These are phyloP conservation scores for Arrhopalites spinosus DNA, from an alignment of 2,888 invertebrate genomes.

Conservation along the genomic window DNA sequence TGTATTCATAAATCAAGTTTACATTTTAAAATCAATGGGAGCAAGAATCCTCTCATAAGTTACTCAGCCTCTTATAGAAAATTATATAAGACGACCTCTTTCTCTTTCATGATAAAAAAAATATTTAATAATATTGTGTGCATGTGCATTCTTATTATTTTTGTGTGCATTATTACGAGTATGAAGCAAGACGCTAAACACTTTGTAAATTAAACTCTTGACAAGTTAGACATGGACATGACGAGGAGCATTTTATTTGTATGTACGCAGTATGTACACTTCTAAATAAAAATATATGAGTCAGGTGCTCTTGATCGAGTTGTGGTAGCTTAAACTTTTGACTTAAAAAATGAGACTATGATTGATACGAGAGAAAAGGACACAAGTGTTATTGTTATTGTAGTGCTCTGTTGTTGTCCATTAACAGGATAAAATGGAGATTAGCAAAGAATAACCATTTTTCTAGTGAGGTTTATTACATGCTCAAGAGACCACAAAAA, in stretches of 20 bases:
- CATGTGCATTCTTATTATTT: not conserved
- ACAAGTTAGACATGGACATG: not conserved
- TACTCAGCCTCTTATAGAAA: too few relatives aligned
- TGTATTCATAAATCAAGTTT: constrained; percentile 4
- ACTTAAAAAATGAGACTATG: too few relatives aligned
- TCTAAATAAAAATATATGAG: too few relatives aligned
- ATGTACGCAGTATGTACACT: too few relatives aligned
- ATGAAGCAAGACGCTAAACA: not conserved
- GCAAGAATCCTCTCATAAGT: too few relatives aligned
- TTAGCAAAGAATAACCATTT: not conserved
- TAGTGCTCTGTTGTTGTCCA: not conserved
- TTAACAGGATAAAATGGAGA: not conserved
- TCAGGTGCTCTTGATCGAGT: too few relatives aligned
- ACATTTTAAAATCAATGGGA: not conserved
- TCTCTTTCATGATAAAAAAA: not conserved
- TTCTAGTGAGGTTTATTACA: constrained; percentile 31
- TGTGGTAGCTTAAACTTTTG: too few relatives aligned
- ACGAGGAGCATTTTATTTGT: not conserved
- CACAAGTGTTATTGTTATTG: too few relatives aligned
- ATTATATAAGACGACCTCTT: not conserved
- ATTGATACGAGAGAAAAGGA: not conserved
- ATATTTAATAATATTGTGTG: too few relatives aligned
- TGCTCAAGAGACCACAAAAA: constrained; percentile 40
- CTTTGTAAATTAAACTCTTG: not conserved
- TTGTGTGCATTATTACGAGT: not conserved